Percentiles rank a stretch among this genome's conserved stretches.
phyloP scores from a whole-genome alignment of 2,113 vertebrate genomes.

The Galbula dea region DNA sequence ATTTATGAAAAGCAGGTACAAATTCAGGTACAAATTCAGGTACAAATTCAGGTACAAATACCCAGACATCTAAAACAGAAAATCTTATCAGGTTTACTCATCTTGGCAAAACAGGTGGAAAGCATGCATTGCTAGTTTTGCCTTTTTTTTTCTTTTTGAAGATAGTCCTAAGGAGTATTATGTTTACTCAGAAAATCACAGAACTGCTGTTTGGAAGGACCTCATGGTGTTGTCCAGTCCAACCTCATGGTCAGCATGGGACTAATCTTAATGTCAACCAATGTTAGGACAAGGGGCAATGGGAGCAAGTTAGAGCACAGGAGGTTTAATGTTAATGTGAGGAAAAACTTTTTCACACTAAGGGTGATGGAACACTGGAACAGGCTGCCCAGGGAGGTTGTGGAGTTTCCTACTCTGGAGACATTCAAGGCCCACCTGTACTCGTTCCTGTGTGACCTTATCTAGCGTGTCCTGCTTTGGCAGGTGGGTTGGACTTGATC shows the following conservation, averaged over 20 bases:
- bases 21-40: neutral
- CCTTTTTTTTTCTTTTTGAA: neutral
- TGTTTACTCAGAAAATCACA: neutral
- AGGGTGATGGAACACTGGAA: too few relatives aligned
- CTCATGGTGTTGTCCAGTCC: neutral
- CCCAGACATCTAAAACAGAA: neutral
- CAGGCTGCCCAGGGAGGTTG: too few relatives aligned
- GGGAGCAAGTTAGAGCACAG: too few relatives aligned
- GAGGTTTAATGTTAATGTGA: too few relatives aligned
- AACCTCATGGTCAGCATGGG: neutral
- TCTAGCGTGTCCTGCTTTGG: neutral
- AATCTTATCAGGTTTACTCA: neutral
- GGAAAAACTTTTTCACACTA: too few relatives aligned
- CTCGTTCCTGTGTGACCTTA: too few relatives aligned
- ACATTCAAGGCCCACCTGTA: too few relatives aligned
- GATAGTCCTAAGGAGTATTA: neutral
- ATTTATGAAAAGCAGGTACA: neutral
- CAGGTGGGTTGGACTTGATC: neutral
- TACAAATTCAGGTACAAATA: neutral
- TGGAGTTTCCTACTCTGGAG: too few relatives aligned
- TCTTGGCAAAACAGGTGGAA: neutral
- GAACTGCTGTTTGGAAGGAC: neutral
- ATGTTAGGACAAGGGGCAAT: too few relatives aligned
- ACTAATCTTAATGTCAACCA: too few relatives aligned
- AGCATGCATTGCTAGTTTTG: neutral